These are phyloP conservation scores for Candidula unifasciata DNA, from an alignment of 2,888 invertebrate genomes.

Conservation along the genomic window DNA sequence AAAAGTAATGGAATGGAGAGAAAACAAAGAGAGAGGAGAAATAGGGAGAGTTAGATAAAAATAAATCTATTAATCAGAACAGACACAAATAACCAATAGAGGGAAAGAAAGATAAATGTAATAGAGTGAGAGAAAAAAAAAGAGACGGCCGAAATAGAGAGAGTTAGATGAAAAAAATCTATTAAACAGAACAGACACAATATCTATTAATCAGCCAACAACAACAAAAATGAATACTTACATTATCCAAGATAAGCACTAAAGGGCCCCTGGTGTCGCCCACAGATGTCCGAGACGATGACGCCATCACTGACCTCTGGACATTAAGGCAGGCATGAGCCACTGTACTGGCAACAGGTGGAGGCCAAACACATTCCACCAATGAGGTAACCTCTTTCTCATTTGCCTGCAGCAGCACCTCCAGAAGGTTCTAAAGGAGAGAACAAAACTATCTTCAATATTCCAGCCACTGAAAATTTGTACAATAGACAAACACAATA, in stretches of 20 bases:
- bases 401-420: slow-evolving; percentile 37
- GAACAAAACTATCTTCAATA: neutral
- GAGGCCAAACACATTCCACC: slow-evolving; percentile 35
- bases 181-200: neutral
- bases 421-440: slow-evolving; percentile 23
- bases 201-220: neutral
- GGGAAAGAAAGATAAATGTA: too few species aligned
- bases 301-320: slow-evolving; percentile 8
- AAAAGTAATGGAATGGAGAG: too few species aligned
- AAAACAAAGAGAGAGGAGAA: too few species aligned
- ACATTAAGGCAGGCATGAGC: neutral
- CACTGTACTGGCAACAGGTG: neutral
- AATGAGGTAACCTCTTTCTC: slow-evolving; percentile 17
- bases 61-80: too few species aligned
- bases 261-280: slow-evolving; percentile 56
- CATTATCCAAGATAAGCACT: slow-evolving; percentile 74
- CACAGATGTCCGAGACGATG: neutral
- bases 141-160: too few species aligned
- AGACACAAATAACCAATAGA: too few species aligned
- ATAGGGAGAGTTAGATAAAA: too few species aligned
- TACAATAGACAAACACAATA: neutral
- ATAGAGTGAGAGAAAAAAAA: too few species aligned
- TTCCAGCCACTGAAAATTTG: neutral
- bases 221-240: slow-evolving; percentile 49
- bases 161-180: too few species aligned